These are phyloP conservation scores for Zaprionus kolodkinae DNA, from an alignment of 1,140 invertebrate genomes.

Conservation along the genomic window DNA sequence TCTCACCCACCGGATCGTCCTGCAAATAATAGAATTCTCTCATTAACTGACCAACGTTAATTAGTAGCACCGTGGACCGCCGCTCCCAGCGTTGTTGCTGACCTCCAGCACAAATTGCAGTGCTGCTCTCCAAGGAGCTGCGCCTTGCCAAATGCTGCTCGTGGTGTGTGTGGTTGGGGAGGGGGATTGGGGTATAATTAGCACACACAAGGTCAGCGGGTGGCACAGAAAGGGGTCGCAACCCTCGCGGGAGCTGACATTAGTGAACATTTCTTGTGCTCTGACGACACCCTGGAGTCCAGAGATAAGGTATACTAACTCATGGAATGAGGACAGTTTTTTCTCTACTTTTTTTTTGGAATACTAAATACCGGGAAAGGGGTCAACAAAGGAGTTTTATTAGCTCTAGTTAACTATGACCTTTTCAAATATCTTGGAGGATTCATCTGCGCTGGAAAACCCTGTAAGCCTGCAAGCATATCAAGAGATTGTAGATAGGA, in stretches of 20 bases:
- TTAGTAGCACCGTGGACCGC: conserved; percentile 44
- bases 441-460: too few relatives aligned
- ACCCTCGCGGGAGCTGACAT: conserved; percentile 64
- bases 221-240: conserved; percentile 14
- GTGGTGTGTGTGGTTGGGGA: background rate
- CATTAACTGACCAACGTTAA: conserved; percentile 70
- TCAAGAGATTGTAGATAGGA: background rate
- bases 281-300: conserved; percentile 32
- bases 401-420: background rate
- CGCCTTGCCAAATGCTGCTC: conserved; percentile 12
- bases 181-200: conserved; percentile 46
- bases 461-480: too few relatives aligned
- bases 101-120: conserved; percentile 50
- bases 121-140: conserved; percentile 55
- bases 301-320: background rate
- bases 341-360: background rate
- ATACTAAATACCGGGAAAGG: background rate
- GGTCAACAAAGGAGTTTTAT: background rate
- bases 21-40: conserved; percentile 22
- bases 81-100: conserved; percentile 22
- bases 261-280: background rate
- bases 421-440: too few relatives aligned
- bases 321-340: background rate
- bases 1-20: conserved; percentile 69
- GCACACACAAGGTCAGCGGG: conserved; percentile 67